Conservation (phyloP, 1,140 invertebrate species). For the Penaeus japonicus region DNA sequence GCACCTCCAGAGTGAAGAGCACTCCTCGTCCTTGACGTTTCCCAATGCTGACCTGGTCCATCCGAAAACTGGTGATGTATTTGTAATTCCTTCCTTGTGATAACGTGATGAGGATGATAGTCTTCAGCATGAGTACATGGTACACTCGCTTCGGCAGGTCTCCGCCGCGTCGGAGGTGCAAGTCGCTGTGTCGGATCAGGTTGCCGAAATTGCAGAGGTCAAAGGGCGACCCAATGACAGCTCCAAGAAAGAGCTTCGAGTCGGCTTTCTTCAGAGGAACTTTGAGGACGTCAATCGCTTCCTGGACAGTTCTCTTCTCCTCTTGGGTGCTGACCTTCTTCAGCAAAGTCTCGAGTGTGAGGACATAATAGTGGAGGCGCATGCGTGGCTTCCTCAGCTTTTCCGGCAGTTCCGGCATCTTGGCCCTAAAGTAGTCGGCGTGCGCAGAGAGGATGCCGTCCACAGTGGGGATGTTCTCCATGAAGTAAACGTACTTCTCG, state of each 20-base stretch:
- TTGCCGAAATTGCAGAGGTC: constrained; percentile 45
- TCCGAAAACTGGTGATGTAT: constrained; percentile 45
- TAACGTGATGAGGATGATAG: constrained; percentile 22
- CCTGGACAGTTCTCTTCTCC: constrained; percentile 25
- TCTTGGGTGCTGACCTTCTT: constrained; percentile 18
- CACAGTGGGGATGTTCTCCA: constrained; percentile 54
- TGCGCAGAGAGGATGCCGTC: constrained; percentile 23
- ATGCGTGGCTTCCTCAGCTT: constrained; percentile 54
- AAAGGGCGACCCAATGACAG: constrained; percentile 47
- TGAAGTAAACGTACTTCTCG: constrained; percentile 53
- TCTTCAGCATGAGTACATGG: constrained; percentile 47
- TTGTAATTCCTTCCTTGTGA: constrained; percentile 33
- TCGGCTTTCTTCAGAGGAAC: constrained; percentile 50
- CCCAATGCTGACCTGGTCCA: constrained; percentile 50
- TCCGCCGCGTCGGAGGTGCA: constrained; percentile 18
- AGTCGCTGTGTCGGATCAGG: constrained; percentile 38
- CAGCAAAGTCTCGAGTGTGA: constrained; percentile 50
- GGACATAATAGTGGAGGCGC: constrained; percentile 53
- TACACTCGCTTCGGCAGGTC: constrained; percentile 33
- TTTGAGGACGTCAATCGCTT: constrained; percentile 48
- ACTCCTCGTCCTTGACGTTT: constrained; percentile 32
- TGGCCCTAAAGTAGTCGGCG: constrained; percentile 40
- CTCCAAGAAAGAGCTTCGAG: constrained; percentile 46
- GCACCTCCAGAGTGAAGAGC: constrained; percentile 38
- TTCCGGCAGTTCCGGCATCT: constrained; percentile 38